These are phyloP conservation scores for Amorpha juglandis DNA, from an alignment of 2,888 invertebrate species.

Conservation along the genomic window DNA sequence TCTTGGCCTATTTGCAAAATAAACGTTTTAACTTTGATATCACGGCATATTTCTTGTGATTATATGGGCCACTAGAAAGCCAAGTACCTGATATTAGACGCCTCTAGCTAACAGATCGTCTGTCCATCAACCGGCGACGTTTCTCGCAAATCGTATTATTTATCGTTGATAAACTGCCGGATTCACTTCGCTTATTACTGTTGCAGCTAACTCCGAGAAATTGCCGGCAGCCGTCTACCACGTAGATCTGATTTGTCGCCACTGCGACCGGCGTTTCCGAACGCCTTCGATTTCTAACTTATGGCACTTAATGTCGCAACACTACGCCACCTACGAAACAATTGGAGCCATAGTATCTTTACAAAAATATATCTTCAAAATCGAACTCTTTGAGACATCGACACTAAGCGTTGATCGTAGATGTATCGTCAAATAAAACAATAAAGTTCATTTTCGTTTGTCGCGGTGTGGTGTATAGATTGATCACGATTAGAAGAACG, in stretches of 20 bases:
- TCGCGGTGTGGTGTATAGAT: not conserved
- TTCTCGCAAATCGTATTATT: conserved; percentile 20
- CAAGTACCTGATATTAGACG: not conserved
- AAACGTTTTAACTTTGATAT: no score
- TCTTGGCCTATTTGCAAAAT: no score
- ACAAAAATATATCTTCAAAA: not conserved
- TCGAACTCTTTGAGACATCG: not conserved
- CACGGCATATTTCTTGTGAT: no score
- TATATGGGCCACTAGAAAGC: no score
- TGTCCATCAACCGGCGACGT: not conserved
- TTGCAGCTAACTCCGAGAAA: conserved; percentile 28
- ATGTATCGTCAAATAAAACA: not conserved
- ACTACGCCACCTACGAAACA: not conserved
- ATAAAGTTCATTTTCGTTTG: not conserved
- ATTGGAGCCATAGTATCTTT: conserved; percentile 10
- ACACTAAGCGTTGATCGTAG: no score
- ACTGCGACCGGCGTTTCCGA: conserved; percentile 24
- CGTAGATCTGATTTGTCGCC: conserved; percentile 37
- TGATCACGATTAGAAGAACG: not conserved
- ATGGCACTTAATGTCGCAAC: conserved; percentile 8
- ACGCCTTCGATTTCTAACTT: conserved; percentile 25
- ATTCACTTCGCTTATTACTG: conserved; percentile 29
- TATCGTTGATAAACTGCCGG: conserved; percentile 29
- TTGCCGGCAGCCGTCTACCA: conserved; percentile 29
- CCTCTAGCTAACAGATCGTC: not conserved